These are phyloP conservation scores for Erpetoichthys calabaricus DNA, from an alignment of 2,797 vertebrate genomes.

Conservation along the genomic window DNA sequence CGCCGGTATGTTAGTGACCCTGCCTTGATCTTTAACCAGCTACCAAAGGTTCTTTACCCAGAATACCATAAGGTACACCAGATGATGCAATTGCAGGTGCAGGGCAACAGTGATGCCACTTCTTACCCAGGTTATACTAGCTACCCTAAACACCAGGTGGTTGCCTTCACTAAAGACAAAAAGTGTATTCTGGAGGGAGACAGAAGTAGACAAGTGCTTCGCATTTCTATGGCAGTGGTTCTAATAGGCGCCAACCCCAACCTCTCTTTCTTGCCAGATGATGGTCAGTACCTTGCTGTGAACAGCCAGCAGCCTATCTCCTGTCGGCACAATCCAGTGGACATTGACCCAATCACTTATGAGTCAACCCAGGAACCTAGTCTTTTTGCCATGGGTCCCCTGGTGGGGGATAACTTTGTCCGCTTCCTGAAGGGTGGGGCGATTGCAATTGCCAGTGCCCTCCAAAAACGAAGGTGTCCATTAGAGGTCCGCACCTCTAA, in stretches of 20 bases:
- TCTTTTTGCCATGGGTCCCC: slow-evolving; percentile 58
- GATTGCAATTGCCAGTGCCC: slow-evolving; percentile 41
- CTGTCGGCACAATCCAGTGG: slow-evolving; percentile 53
- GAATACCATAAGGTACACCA: slow-evolving; percentile 73
- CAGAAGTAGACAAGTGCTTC: slow-evolving; percentile 35
- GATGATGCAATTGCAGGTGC: slow-evolving; percentile 64
- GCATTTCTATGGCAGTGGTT: slow-evolving; percentile 52
- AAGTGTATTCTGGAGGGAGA: slow-evolving; percentile 51
- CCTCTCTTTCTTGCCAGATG: slow-evolving; percentile 43
- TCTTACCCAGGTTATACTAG: slow-evolving; percentile 56
- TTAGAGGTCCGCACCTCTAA: too few relatives aligned
- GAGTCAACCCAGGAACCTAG: slow-evolving; percentile 32
- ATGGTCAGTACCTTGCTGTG: slow-evolving; percentile 31
- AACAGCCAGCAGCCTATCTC: slow-evolving; percentile 34
- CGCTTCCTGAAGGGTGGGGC: slow-evolving; percentile 63
- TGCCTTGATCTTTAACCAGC: slow-evolving; percentile 60
- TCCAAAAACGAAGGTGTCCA: background rate
- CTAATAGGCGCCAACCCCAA: slow-evolving; percentile 58
- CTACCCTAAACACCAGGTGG: slow-evolving; percentile 44
- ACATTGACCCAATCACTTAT: slow-evolving; percentile 51
- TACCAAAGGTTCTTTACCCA: slow-evolving; percentile 60
- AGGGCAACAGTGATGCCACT: slow-evolving; percentile 15
- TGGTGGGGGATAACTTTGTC: slow-evolving; percentile 66
- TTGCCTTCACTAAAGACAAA: slow-evolving; percentile 36
- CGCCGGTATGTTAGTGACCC: slow-evolving; percentile 46